These are phyloP conservation scores for Yponomeuta evonymella DNA, from an alignment of 2,888 invertebrate genomes.

Conservation along the genomic window DNA sequence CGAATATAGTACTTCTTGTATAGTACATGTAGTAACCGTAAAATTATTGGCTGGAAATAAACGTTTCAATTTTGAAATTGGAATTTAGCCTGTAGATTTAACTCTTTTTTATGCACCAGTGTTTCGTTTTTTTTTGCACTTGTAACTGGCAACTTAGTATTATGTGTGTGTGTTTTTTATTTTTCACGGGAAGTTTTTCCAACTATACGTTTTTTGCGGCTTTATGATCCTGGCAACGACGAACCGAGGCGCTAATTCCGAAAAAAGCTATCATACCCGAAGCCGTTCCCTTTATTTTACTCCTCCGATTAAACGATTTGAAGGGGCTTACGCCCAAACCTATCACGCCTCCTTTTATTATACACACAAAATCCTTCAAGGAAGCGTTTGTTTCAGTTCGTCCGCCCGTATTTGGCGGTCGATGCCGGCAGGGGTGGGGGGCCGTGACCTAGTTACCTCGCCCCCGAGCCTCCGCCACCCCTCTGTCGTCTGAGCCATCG, in stretches of 20 bases:
- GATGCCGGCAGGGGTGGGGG: slow-evolving; percentile 48
- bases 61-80: no score
- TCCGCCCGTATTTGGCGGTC: slow-evolving; percentile 69
- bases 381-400: slow-evolving; percentile 43
- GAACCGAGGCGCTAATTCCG: background rate
- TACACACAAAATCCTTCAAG: slow-evolving; percentile 24
- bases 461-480: slow-evolving; percentile 34
- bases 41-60: no score
- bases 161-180: no score
- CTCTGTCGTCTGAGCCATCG: slow-evolving; percentile 28
- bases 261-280: background rate
- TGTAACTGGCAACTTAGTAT: no score
- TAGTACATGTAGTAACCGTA: background rate
- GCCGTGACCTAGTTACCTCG: slow-evolving; percentile 55
- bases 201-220: no score
- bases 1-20: no score
- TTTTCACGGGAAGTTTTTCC: no score
- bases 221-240: background rate
- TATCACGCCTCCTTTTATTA: slow-evolving; percentile 14
- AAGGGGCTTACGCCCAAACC: background rate
- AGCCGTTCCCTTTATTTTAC: background rate
- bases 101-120: no score
- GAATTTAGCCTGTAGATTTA: no score
- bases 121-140: no score
- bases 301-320: background rate